Conservation (phyloP, 2,113 vertebrate genomes). For the Stigmatopora argus region DNA sequence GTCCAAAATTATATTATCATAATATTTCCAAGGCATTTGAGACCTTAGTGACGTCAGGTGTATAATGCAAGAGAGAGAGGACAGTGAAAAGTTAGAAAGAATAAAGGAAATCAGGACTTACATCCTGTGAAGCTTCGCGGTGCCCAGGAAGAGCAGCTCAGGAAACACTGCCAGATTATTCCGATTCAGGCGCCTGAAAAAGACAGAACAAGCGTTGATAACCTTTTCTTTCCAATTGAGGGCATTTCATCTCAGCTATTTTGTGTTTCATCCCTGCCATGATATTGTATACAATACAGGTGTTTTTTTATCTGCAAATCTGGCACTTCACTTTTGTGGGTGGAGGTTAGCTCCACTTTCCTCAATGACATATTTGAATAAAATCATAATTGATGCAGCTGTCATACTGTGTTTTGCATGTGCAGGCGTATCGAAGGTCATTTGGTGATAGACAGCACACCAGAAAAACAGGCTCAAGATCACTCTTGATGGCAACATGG, state of each 20-base stretch:
- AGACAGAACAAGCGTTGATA: conserved; percentile 10
- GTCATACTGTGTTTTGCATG: not conserved
- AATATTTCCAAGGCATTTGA: not conserved
- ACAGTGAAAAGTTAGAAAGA: conserved; percentile 2
- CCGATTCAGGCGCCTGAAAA: conserved; percentile 91
- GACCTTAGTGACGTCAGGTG: not conserved
- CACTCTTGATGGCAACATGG: conserved; percentile 54
- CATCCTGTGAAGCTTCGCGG: conserved; percentile 92
- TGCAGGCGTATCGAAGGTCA: not conserved
- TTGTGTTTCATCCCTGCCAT: not conserved
- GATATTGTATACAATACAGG: not conserved
- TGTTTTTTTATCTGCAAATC: not conserved
- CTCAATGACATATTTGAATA: not conserved
- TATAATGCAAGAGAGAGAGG: not conserved
- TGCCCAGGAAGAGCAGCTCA: conserved; percentile 93
- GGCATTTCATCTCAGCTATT: not conserved
- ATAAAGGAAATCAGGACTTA: conserved; percentile 73
- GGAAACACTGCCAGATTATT: conserved; percentile 96
- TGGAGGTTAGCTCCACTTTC: not conserved
- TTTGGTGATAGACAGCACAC: not conserved
- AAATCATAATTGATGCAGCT: not conserved
- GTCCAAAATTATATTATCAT: not conserved
- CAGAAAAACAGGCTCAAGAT: conserved; percentile 16
- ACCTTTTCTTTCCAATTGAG: not conserved
- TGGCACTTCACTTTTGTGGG: not conserved